phyloP scores from a whole-genome alignment of 2,113 vertebrate genomes.

The Corvus cornix region DNA sequence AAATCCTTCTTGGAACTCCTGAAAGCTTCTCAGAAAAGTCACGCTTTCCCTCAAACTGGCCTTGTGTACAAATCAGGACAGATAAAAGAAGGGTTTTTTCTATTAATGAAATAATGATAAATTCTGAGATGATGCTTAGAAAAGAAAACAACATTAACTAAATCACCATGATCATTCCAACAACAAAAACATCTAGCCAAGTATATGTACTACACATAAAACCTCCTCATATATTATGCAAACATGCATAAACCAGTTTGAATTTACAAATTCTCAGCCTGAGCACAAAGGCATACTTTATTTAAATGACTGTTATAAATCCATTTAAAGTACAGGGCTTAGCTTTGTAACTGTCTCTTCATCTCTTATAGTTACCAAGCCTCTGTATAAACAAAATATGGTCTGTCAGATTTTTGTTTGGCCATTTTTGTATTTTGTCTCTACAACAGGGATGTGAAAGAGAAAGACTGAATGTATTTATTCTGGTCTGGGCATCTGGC shows the following conservation, averaged over 20 bases:
- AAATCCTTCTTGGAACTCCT: neutral
- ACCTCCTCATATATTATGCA: neutral
- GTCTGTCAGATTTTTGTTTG: constrained; percentile 12
- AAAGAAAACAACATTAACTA: neutral
- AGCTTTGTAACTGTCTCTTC: neutral
- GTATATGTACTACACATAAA: neutral
- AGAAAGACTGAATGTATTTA: neutral
- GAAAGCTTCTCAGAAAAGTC: neutral
- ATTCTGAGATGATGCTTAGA: neutral
- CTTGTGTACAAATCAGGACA: neutral
- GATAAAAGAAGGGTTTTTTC: neutral
- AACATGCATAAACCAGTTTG: neutral
- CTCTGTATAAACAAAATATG: neutral
- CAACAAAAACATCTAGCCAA: neutral
- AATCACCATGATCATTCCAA: neutral
- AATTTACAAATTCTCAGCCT: neutral
- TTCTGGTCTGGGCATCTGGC: constrained; percentile 4
- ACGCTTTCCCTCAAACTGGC: neutral
- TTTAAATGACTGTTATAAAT: neutral
- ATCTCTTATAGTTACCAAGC: neutral
- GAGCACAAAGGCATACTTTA: neutral
- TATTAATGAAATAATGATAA: neutral
- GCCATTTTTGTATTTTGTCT: neutral
- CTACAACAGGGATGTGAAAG: neutral
- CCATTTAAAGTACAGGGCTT: neutral